Conservation (phyloP, 2,797 vertebrate species). For the Rousettus madagascariensis region DNA sequence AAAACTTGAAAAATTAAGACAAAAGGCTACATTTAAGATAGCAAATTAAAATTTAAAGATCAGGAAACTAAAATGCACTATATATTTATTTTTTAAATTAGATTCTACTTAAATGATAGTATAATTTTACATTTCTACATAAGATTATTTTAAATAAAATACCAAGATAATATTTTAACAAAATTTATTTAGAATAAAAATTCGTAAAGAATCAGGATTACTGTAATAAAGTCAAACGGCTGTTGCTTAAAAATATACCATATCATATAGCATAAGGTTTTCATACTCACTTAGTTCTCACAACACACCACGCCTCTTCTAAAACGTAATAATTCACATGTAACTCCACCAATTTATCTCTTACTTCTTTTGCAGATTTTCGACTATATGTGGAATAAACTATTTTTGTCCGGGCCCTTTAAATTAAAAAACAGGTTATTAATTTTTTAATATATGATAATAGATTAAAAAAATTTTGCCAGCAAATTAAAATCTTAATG, state of each 20-base stretch:
- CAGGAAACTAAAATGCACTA: not conserved
- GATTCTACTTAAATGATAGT: not conserved
- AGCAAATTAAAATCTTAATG: not conserved
- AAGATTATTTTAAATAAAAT: constrained; percentile 28
- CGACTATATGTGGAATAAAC: constrained; percentile 94
- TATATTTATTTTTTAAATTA: not conserved
- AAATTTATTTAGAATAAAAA: not conserved
- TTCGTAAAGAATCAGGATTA: not conserved
- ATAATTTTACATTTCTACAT: not conserved
- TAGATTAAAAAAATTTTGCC: not conserved
- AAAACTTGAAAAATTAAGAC: not conserved
- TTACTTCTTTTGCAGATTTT: constrained; percentile 89
- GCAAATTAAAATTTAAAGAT: constrained; percentile 9
- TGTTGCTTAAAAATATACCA: not conserved
- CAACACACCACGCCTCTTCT: constrained; percentile 93
- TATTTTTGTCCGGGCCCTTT: constrained; percentile 91
- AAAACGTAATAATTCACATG: constrained; percentile 91
- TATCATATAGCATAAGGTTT: not conserved
- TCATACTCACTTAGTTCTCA: constrained; percentile 88
- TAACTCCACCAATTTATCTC: constrained; percentile 86
- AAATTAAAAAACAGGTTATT: constrained; percentile 53
- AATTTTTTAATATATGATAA: constrained; percentile 2
- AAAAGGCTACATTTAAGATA: not conserved
- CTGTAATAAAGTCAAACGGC: not conserved
- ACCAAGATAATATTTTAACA: not conserved